Evolutionary conservation across 2,888 invertebrate genomes (phyloP).

Genomic region (Campoplex capitator): DNA sequence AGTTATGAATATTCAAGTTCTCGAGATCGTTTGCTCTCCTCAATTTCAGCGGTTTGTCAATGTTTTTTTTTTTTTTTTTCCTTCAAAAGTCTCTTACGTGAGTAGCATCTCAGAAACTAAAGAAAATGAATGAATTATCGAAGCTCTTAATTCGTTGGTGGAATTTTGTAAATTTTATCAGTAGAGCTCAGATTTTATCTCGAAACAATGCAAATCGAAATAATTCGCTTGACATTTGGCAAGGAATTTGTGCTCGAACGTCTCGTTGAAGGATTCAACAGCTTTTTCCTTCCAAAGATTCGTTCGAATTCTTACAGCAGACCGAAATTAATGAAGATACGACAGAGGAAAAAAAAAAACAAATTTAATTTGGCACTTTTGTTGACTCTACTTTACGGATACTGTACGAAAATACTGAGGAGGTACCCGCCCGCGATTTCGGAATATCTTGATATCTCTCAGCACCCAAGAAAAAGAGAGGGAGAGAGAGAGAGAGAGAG

Average conservation of each 20-base stretch:
- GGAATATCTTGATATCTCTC: constrained; percentile 55
- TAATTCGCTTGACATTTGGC: not conserved
- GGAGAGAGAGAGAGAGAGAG: constrained; percentile 28
- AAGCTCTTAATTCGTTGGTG: not conserved
- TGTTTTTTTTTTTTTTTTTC: not conserved
- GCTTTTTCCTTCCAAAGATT: not conserved
- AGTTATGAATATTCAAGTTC: not conserved
- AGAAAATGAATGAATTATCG: not conserved
- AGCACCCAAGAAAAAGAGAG: constrained; percentile 21
- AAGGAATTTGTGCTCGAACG: too few relatives aligned
- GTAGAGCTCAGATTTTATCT: not conserved
- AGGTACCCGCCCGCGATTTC: constrained; percentile 55
- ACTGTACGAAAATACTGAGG: constrained; percentile 58
- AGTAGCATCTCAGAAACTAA: not conserved
- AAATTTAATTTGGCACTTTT: constrained; percentile 25
- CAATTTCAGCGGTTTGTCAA: not conserved
- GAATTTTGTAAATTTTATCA: not conserved
- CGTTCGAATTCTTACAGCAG: not conserved
- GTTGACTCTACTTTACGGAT: constrained; percentile 13
- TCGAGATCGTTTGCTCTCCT: not conserved
- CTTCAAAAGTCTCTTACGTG: not conserved
- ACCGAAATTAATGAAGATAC: constrained; percentile 1
- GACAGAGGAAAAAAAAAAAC: constrained; percentile 16
- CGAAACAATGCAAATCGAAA: not conserved
- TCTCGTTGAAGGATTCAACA: too few relatives aligned